phyloP scores from a whole-genome alignment of 2,797 vertebrate species.

The Meriones psammophilus region DNA sequence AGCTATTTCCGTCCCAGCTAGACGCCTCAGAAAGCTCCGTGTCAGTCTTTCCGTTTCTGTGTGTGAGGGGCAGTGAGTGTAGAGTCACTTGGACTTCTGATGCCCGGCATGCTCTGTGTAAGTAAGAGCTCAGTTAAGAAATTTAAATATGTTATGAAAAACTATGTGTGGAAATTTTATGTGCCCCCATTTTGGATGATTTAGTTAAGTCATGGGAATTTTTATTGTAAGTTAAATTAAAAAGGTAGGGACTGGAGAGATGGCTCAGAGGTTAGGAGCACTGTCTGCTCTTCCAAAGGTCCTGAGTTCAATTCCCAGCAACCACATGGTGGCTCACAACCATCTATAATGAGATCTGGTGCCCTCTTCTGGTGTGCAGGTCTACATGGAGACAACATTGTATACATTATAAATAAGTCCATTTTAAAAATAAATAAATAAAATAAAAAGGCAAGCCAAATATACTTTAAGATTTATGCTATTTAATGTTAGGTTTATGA shows the following conservation, averaged over 20 bases:
- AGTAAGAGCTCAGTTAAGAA: not conserved
- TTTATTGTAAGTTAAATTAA: constrained; percentile 47
- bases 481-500: constrained; percentile 16
- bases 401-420: too few relatives aligned
- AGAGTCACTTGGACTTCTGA: constrained; percentile 41
- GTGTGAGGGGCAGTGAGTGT: not conserved
- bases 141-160: constrained; percentile 24
- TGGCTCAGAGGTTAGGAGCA: too few relatives aligned
- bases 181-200: constrained; percentile 38
- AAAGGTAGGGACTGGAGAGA: too few relatives aligned
- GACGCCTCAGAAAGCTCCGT: not conserved
- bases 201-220: constrained; percentile 49
- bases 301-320: too few relatives aligned
- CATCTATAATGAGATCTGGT: too few relatives aligned
- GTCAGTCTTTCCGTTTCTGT: constrained; percentile 28
- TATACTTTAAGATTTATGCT: constrained; percentile 22
- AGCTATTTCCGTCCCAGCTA: too few relatives aligned
- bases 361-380: too few relatives aligned
- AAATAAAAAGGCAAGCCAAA: constrained; percentile 33
- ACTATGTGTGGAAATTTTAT: not conserved
- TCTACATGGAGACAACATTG: too few relatives aligned
- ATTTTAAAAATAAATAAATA: too few relatives aligned
- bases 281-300: too few relatives aligned
- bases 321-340: too few relatives aligned
- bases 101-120: not conserved